Percentiles rank a stretch among this genome's conserved stretches.
Evolutionary conservation across 1,140 invertebrate genomes (phyloP).

Genomic region (Thrips palmi): DNA sequence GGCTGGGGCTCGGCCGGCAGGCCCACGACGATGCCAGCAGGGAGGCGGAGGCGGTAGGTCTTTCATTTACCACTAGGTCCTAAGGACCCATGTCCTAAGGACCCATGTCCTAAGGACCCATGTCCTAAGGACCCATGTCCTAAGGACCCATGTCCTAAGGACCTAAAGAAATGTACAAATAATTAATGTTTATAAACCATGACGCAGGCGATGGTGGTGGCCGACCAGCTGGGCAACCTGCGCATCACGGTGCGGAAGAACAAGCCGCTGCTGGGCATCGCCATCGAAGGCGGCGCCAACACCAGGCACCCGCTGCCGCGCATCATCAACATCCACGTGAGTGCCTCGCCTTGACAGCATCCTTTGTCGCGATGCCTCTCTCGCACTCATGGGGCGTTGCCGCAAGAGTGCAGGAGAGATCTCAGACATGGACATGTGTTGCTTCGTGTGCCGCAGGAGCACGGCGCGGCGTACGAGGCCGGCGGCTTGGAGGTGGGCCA

Average conservation of each 20-base stretch:
- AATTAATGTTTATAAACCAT: no score
- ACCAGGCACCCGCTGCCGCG: conserved; percentile 83
- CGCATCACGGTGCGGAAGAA: conserved; percentile 76
- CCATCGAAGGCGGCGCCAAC: conserved; percentile 90
- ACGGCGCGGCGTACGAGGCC: conserved; percentile 81
- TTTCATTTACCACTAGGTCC: no score
- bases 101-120: no score
- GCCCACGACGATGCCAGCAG: conserved; percentile 23
- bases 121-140: no score
- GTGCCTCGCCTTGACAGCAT: no score
- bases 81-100: no score
- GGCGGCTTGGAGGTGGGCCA: conserved; percentile 85
- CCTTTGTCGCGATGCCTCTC: no score
- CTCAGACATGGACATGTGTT: conserved; percentile 3
- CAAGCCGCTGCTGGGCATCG: conserved; percentile 85
- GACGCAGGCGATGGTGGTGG: no score
- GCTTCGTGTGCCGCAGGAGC: conserved; percentile 49
- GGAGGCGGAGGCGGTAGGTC: conserved; percentile 25
- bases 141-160: no score
- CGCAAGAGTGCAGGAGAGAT: background rate
- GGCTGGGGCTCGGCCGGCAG: conserved; percentile 28
- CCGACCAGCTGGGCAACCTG: conserved; percentile 68
- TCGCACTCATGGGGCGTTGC: background rate
- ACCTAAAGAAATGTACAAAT: no score
- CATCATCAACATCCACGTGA: conserved; percentile 92